Base-by-base conservation (phyloP, 2,797 vertebrate species). In the Rhinella marina region DNA sequence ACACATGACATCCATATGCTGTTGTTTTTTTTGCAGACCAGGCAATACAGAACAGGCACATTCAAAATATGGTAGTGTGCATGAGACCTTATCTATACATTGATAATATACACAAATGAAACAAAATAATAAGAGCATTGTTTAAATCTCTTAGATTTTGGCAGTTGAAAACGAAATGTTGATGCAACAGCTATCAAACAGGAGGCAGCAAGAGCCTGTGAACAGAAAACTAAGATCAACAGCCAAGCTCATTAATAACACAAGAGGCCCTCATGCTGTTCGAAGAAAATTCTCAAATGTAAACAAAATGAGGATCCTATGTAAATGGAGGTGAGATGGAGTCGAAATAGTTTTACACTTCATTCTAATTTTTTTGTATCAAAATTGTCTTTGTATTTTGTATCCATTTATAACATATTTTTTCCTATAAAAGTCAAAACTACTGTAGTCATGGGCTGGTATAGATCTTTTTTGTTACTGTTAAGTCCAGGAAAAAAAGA, bases 241-340 rank as follows among this genome's bases (percentile, higher is more conserved):
- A 86, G 84, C 84, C 76, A 86, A 78, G 61, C 61, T 79, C 76
- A 86, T 86, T 68, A 86, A 86, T 70, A 86, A 80, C 84, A 86
- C 25, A 79, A 80, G 61, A 80, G 76, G 59, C 61, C 76, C 62
- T 79, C 76, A 78, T 68, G 76, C 50, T 86, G 76, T 70, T 79
- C 52, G 50, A 59, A 59, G 52, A 73, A 79, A 56, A 79, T 52
- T 57, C 73, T 70, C 75, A 68, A 78, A 78, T 16, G 57, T 62
- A 77, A 85, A 85, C 25, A 75, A 48, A 84, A 84, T 61, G 27
- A 75, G 56, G 13, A 84, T 23, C 19, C 29, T 41, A 25, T 84
- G 23, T 48, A 61, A 66, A 57, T 57, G 70, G 50, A 48, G 32
- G 3, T 1, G 13, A 25, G 70, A 75, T 41, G 41, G 59, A 25